A percentile compares a stretch with the other conserved stretches of the same genome.
These are phyloP conservation scores for Varanus komodoensis DNA, from an alignment of 2,113 vertebrate species.

Conservation along the genomic window DNA sequence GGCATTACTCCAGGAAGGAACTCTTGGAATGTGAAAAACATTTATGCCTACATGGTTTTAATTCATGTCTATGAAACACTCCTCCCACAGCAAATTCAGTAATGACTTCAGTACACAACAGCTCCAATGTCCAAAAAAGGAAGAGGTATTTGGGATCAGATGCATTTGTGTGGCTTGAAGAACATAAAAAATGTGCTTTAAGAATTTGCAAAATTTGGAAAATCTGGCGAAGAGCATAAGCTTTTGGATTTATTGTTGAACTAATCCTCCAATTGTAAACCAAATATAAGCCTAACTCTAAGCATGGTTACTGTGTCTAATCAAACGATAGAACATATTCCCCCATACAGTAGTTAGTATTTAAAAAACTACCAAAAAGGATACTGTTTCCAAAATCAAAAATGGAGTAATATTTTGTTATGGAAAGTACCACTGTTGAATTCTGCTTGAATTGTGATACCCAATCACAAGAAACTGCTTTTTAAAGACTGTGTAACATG, in stretches of 20 bases:
- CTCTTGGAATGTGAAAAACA: slow-evolving; percentile 14
- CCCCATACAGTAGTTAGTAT: not conserved
- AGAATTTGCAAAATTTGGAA: not conserved
- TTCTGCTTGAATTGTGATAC: not conserved
- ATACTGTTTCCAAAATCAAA: not conserved
- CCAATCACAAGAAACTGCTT: not conserved
- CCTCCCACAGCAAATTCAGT: not conserved
- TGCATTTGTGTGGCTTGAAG: not conserved
- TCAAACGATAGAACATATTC: not conserved
- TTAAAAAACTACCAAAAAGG: not conserved
- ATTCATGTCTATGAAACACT: not conserved
- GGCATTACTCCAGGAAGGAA: not conserved
- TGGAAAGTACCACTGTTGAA: not conserved
- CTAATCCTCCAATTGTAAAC: not conserved
- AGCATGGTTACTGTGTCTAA: not conserved
- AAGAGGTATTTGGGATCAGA: not conserved
- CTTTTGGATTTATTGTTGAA: not conserved
- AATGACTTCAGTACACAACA: not conserved
- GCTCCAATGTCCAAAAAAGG: not conserved
- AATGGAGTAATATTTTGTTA: not conserved
- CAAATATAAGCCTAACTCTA: not conserved
- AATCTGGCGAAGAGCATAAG: not conserved
- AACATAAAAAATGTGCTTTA: not conserved
- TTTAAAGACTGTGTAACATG: not conserved
- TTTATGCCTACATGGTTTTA: not conserved